Percentiles rank a stretch among this genome's conserved stretches.
Evolutionary conservation across 2,797 vertebrate genomes (phyloP).

Genomic region (Ceyx erithaca): DNA sequence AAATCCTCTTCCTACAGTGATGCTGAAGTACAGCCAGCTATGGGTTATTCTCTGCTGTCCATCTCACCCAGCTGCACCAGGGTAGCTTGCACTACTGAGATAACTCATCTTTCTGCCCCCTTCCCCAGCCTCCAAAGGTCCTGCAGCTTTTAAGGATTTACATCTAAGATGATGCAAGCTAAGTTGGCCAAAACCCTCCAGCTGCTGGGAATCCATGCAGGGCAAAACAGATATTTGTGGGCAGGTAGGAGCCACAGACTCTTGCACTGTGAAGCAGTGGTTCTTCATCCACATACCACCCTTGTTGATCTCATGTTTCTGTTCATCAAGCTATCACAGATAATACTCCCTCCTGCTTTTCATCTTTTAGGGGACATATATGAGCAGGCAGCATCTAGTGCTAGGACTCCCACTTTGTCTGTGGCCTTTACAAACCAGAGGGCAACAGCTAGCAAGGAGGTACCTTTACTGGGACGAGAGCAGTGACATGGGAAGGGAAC

Average conservation of each 20-base stretch:
- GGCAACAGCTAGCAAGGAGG: neutral
- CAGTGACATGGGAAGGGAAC: neutral
- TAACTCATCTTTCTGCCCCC: neutral
- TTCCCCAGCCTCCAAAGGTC: neutral
- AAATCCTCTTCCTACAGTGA: neutral
- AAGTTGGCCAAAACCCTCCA: neutral
- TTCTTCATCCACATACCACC: neutral
- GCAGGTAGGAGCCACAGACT: neutral
- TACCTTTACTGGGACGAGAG: neutral
- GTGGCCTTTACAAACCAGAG: neutral
- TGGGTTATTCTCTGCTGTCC: neutral
- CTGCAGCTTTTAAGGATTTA: neutral
- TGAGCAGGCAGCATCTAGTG: neutral
- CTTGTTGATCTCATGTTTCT: neutral
- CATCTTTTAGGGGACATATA: neutral
- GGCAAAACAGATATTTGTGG: neutral
- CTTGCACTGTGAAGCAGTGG: neutral
- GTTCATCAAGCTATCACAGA: neutral
- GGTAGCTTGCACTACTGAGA: neutral
- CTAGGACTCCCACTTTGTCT: neutral
- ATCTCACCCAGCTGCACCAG: neutral
- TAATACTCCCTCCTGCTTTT: neutral
- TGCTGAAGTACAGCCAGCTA: neutral
- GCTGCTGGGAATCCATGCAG: neutral
- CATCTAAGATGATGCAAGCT: neutral